Evolutionary conservation across 1,140 invertebrate species (phyloP), one percentile per base, ranked within the genome.

Genomic region (Latrodectus geometricus): DNA sequence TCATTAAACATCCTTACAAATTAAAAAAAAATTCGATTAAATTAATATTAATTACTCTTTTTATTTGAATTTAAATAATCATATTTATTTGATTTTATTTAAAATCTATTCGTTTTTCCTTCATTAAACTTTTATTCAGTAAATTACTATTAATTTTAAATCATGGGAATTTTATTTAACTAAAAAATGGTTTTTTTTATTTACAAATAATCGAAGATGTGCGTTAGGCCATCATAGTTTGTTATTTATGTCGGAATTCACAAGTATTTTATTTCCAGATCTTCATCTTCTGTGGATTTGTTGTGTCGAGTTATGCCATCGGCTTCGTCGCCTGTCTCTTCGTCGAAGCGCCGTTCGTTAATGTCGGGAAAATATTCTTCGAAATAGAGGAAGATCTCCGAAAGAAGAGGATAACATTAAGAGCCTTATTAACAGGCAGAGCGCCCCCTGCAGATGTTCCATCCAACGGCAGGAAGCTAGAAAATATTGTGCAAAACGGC

Each of bases 241-340:
- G 9, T 61, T 17, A 61, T 61, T 61, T 61, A 61, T 61, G 17
- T n/a, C n/a, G n/a, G n/a, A 0, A 49, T 68, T n/a, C n/a, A n/a
- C n/a, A n/a, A n/a, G n/a, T n/a, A n/a, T n/a, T 65, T 65, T 17
- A 20, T 20, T 77, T 77, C 14, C 23, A 85, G 83, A 50, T 85
- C 14, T 85, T 85, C 35, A 69, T 85, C 21, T 85, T 20, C 23
- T 56, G 77, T 8, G 83, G 83, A 9, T 85, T 77, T 74, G 20
- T 49, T 8, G 23, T 70, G 0, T 23, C 50, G 4, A 85, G 83
- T 21, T 85, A 85, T 15, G 61, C 35, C 74, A 15, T 85, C 0
- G 83, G 56, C 8, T 7, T 56, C 0, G 17, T 77, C 23, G 17
- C 48, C 4, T 77, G 74, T 20, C 48, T 85, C 11, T 61, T 85